A percentile compares a stretch with the other conserved stretches of the same genome.
These are phyloP conservation scores for Noctua pronuba DNA, from an alignment of 2,888 invertebrate species.

Conservation along the genomic window DNA sequence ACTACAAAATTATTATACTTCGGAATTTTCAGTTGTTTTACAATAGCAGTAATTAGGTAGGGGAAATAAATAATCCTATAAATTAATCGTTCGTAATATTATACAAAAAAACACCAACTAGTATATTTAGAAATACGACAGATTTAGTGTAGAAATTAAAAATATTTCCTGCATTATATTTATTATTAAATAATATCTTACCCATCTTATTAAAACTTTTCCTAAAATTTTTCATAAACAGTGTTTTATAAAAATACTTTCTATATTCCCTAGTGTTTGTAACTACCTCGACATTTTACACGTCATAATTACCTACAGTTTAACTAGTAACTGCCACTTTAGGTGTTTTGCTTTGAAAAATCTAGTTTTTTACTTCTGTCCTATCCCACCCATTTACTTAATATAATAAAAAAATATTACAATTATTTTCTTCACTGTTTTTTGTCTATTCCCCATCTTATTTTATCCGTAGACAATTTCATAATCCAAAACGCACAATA, in stretches of 20 bases:
- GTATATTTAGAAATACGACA: conserved; percentile 75
- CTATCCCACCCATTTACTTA: not conserved
- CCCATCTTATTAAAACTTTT: conserved; percentile 72
- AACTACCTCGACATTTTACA: conserved; percentile 77
- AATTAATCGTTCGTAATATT: conserved; percentile 77
- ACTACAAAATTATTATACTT: not conserved
- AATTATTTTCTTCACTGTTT: not conserved
- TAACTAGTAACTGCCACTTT: conserved; percentile 68
- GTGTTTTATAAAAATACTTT: conserved; percentile 73
- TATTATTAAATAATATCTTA: conserved; percentile 70
- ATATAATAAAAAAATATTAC: not conserved
- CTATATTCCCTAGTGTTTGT: conserved; percentile 75
- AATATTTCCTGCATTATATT: conserved; percentile 73
- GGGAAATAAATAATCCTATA: conserved; percentile 72
- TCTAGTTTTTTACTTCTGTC: not conserved
- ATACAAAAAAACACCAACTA: conserved; percentile 87
- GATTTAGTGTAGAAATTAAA: conserved; percentile 70
- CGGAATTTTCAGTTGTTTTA: conserved; percentile 46
- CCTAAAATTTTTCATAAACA: conserved; percentile 74
- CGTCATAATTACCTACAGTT: conserved; percentile 64
- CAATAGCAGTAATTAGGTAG: conserved; percentile 62
- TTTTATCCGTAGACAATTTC: conserved; percentile 27
- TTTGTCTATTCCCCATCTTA: not conserved
- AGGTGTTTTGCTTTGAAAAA: conserved; percentile 38
- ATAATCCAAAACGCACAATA: conserved; percentile 69